A percentile compares a stretch with the other conserved stretches of the same genome.
Conservation (phyloP, 2,797 vertebrate species). For the Tokudaia muenninki region DNA sequence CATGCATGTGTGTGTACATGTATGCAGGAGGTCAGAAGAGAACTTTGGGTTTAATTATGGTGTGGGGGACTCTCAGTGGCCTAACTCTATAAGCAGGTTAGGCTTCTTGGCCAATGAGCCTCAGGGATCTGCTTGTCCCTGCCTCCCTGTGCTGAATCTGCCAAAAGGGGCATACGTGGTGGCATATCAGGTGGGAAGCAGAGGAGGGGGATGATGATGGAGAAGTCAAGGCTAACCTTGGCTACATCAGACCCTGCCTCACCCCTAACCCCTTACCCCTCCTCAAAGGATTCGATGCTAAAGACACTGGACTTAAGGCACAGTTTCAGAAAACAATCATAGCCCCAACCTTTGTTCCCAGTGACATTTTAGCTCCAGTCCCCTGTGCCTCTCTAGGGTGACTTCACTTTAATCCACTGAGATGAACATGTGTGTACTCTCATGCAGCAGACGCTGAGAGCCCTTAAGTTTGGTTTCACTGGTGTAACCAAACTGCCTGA, state of each 20-base stretch:
- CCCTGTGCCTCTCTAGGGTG: background rate
- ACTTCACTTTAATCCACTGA: background rate
- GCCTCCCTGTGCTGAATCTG: constrained; percentile 48
- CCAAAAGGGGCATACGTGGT: background rate
- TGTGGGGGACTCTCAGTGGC: background rate
- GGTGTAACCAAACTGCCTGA: background rate
- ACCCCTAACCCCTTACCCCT: background rate
- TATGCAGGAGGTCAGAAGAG: background rate
- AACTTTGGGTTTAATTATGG: background rate
- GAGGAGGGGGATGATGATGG: background rate
- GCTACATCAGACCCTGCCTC: background rate
- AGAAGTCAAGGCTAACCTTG: background rate
- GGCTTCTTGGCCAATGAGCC: background rate
- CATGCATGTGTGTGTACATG: background rate
- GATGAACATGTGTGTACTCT: background rate
- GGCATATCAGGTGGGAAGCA: background rate
- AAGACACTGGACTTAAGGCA: background rate
- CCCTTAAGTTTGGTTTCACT: background rate
- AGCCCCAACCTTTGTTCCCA: background rate
- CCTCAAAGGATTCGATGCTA: background rate
- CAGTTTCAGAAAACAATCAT: constrained; percentile 52
- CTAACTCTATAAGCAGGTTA: background rate
- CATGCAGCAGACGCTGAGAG: background rate
- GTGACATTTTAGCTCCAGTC: background rate
- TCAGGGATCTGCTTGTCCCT: background rate